These are phyloP conservation scores for Danio tinwini DNA, from an alignment of 2,797 vertebrate genomes.

Conservation along the genomic window DNA sequence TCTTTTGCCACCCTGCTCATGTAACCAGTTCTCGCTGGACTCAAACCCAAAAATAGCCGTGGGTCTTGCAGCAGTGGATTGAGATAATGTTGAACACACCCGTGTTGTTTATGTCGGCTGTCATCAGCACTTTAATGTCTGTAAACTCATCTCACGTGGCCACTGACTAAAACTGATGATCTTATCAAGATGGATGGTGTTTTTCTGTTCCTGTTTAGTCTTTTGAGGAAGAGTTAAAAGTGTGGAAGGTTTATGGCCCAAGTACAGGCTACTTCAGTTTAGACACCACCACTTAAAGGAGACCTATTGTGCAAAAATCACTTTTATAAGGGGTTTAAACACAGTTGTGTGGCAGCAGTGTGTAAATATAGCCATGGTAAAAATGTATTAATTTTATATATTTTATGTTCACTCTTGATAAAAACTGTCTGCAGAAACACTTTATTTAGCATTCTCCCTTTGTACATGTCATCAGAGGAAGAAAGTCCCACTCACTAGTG, in stretches of 20 bases:
- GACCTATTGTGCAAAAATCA: too few species aligned
- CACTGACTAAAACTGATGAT: slow-evolving; percentile 13
- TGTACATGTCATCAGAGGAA: too few species aligned
- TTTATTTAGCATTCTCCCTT: too few species aligned
- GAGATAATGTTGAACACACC: slow-evolving; percentile 52
- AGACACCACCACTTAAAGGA: too few species aligned
- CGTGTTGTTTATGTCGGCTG: slow-evolving; percentile 50
- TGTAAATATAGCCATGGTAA: too few species aligned
- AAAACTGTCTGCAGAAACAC: too few species aligned
- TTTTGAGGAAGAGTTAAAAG: background rate
- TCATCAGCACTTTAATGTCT: slow-evolving; percentile 19
- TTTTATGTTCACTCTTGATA: too few species aligned
- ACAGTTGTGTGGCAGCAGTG: too few species aligned
- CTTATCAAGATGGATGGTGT: background rate
- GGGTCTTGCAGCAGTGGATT: slow-evolving; percentile 34
- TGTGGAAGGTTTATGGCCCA: background rate
- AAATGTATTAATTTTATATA: too few species aligned
- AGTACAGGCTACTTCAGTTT: background rate
- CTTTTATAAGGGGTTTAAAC: too few species aligned
- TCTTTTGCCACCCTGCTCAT: slow-evolving; percentile 54
- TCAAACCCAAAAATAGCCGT: slow-evolving; percentile 50
- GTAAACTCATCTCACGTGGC: slow-evolving; percentile 23
- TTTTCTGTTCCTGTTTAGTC: slow-evolving; percentile 37
- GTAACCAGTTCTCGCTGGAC: slow-evolving; percentile 47
- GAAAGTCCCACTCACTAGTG: too few species aligned